Evolutionary conservation across 2,797 vertebrate species (phyloP).

Genomic region (Anguilla megastoma): DNA sequence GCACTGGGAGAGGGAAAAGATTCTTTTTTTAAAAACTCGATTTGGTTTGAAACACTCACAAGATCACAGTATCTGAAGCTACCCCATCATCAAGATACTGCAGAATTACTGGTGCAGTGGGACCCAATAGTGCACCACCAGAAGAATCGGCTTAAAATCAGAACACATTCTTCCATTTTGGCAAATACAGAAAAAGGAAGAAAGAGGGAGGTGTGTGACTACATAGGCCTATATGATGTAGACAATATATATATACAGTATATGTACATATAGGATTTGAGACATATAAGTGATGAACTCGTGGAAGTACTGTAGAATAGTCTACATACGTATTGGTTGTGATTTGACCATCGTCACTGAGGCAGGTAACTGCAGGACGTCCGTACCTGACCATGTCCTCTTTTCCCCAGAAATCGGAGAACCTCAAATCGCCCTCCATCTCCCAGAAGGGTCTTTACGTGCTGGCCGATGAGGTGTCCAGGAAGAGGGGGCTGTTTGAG

Average conservation of each 20-base stretch:
- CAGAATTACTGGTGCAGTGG: neutral
- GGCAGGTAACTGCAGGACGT: neutral
- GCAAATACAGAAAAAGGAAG: neutral
- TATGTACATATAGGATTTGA: neutral
- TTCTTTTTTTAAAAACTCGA: neutral
- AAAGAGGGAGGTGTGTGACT: neutral
- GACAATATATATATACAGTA: neutral
- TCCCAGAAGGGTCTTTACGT: conserved; percentile 70
- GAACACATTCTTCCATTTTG: neutral
- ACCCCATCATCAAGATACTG: neutral
- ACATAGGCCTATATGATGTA: neutral
- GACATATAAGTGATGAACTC: neutral
- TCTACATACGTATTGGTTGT: neutral
- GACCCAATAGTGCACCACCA: neutral
- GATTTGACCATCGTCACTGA: neutral
- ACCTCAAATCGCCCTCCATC: conserved; percentile 60
- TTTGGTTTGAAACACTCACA: neutral
- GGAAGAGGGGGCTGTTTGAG: conserved; percentile 89
- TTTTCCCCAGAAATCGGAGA: conserved; percentile 76
- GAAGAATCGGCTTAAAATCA: neutral
- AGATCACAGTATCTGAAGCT: neutral
- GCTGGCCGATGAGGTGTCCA: conserved; percentile 81
- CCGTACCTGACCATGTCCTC: neutral
- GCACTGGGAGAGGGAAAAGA: neutral
- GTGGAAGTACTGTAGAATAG: neutral